Evolutionary conservation across 2,888 invertebrate genomes (phyloP).

Genomic region (Bellardia bayeri): DNA sequence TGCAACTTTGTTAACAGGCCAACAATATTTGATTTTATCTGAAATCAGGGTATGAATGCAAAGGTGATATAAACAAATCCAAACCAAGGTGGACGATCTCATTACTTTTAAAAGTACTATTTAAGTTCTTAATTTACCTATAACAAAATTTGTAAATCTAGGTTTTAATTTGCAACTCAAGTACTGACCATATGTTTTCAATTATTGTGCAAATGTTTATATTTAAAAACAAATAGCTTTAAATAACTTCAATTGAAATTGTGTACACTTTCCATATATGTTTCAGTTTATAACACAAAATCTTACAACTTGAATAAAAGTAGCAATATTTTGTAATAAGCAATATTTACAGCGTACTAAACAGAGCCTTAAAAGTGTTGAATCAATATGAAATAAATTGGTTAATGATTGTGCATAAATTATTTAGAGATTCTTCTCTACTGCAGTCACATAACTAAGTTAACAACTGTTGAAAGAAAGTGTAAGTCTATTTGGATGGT

Average conservation of each 20-base stretch:
- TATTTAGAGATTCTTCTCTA: too few species aligned
- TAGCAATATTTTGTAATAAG: slow-evolving; percentile 32
- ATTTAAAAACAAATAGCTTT: neutral
- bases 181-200: neutral
- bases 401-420: too few species aligned
- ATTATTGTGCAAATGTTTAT: neutral
- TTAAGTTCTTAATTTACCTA: too few species aligned
- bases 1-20: too few species aligned
- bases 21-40: too few species aligned
- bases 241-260: slow-evolving; percentile 7
- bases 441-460: too few species aligned
- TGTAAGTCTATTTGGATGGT: too few species aligned
- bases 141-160: neutral
- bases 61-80: too few species aligned
- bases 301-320: slow-evolving; percentile 28
- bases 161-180: neutral
- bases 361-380: slow-evolving; percentile 26
- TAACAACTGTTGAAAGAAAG: too few species aligned
- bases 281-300: slow-evolving; percentile 15
- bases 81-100: too few species aligned
- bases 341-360: neutral
- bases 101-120: too few species aligned
- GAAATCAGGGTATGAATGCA: too few species aligned
- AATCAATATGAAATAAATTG: neutral
- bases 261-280: neutral